phyloP scores from a whole-genome alignment of 2,113 vertebrate species.

The Arenaria interpres region DNA sequence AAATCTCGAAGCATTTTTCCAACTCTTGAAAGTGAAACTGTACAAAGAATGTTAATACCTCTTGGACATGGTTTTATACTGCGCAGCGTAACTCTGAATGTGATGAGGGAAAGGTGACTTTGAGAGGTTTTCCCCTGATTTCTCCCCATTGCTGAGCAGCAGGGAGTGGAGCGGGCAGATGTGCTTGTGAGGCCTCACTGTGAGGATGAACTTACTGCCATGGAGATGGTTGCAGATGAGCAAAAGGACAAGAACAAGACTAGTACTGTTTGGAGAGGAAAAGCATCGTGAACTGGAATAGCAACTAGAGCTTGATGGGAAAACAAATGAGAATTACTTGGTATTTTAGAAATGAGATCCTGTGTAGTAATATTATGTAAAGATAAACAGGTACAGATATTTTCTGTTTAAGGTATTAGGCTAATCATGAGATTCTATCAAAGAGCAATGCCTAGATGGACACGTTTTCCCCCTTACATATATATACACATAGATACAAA shows the following conservation, averaged over 20 bases:
- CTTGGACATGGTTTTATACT: not conserved
- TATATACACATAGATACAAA: not conserved
- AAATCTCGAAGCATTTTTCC: not conserved
- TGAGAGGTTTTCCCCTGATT: not conserved
- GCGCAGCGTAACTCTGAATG: not conserved
- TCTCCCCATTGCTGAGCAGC: not conserved
- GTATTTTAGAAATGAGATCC: not conserved
- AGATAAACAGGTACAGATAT: not conserved
- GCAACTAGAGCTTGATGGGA: not conserved
- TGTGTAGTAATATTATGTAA: not conserved
- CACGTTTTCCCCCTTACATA: not conserved
- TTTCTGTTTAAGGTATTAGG: not conserved
- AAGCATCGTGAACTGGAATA: not conserved
- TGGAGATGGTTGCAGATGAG: not conserved
- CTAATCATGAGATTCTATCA: not conserved
- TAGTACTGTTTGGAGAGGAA: not conserved
- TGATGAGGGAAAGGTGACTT: not conserved
- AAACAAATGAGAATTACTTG: not conserved
- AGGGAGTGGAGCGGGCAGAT: not conserved
- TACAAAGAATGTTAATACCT: not conserved
- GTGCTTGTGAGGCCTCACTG: not conserved
- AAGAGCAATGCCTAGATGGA: not conserved
- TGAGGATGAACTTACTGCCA: not conserved
- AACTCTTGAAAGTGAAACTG: not conserved
- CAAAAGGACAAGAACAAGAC: not conserved